These are phyloP conservation scores for Sigmodon hispidus DNA, from an alignment of 2,113 vertebrate species.

Conservation along the genomic window DNA sequence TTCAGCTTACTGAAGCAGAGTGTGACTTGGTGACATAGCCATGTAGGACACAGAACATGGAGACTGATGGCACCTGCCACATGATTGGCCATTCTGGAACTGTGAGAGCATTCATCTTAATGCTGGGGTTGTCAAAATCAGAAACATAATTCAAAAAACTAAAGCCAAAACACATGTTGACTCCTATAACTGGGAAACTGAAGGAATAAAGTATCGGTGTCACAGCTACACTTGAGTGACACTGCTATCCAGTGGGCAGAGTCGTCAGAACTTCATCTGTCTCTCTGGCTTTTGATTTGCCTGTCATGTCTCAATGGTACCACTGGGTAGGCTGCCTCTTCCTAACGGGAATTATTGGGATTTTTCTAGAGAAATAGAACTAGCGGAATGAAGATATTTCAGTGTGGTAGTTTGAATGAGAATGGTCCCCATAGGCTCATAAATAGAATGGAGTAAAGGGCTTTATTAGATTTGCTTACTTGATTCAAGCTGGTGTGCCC, in stretches of 20 bases:
- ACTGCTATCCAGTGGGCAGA: background rate
- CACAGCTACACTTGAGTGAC: background rate
- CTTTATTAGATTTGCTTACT: background rate
- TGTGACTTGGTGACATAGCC: background rate
- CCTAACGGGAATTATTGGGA: too few relatives aligned
- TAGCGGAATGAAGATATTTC: background rate
- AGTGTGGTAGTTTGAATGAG: background rate
- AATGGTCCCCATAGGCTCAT: background rate
- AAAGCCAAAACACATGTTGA: background rate
- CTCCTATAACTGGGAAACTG: background rate
- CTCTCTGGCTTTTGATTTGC: background rate
- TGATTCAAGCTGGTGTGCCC: background rate
- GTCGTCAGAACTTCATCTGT: background rate
- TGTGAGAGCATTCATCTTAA: background rate
- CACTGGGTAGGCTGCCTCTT: background rate
- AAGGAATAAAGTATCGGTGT: background rate
- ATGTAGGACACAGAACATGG: background rate
- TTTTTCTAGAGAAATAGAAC: background rate
- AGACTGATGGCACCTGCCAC: too few relatives aligned
- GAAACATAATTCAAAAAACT: constrained; percentile 6
- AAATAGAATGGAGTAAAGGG: background rate
- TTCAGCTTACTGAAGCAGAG: background rate
- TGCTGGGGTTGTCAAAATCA: background rate
- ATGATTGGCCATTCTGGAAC: background rate
- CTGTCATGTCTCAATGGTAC: background rate